Base-by-base conservation (phyloP, 2,797 vertebrate species). In the Acrossocheilus wenchowensis region DNA sequence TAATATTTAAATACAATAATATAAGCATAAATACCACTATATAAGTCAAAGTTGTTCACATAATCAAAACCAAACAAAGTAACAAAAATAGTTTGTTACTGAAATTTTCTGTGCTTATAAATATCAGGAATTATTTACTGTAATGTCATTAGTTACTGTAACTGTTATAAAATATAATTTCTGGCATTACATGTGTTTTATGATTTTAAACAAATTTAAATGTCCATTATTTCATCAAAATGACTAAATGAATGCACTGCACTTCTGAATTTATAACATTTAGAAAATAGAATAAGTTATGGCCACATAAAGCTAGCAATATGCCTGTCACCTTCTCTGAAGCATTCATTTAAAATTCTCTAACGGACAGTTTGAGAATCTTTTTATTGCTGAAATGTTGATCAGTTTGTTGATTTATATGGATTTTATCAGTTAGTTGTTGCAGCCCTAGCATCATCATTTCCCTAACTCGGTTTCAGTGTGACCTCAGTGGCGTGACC, bases 401-500 rank as follows among this genome's bases (percentile, higher is more conserved):
- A 30, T 30, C 30, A 30, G 30, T 30, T 30, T 30, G 30, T 30
- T 30, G 9, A 45, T 45, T 50, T 50, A 43, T 45, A 36, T 34
- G 5, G 17, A 68, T 68, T 66, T 81, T 4, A 34, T 36, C 19
- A 1, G 75, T 39, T 7, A 68, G 41, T 50, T 23, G 26, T n/a
- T 68, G 41, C 77, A 62, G 57, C 15, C 57, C 23, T 17, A 17
- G 84, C 48, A 79, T 86, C 83, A 72, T 45, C n/a, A 50, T 23
- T 66, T 68, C 60, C 54, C 62, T n/a, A 26, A 23, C 54, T 78
- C 36, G 68, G 21, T 81, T 54, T 17, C 34, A 68, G 36, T 39
- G 23, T 82, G 80, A 48, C 3, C 66, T 66, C 62, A 66, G 26
- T 2, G 14, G 14, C 23, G 19, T 84, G 74, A 69, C 74, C 83